Base-by-base conservation (phyloP, 2,888 invertebrate species). In the Spatulosminthurus flaviceps region DNA sequence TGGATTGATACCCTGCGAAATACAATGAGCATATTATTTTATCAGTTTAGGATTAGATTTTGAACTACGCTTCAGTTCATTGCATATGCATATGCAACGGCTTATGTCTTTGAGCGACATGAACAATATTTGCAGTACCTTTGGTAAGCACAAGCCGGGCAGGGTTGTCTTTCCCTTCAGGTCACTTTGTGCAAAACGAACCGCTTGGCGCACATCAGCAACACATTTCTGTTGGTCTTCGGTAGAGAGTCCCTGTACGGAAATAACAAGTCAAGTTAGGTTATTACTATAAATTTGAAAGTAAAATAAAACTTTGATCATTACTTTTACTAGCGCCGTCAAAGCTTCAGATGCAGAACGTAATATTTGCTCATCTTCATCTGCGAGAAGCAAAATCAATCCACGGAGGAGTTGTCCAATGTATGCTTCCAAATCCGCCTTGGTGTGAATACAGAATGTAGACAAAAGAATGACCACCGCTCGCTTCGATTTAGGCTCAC, bases 61-160 rank as follows among this genome's bases (percentile, higher is more conserved):
- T n/a, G n/a, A n/a, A n/a, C n/a, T n/a, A n/a, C n/a, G n/a, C n/a
- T n/a, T n/a, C n/a, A n/a, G n/a, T n/a, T n/a, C n/a, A n/a, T n/a
- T n/a, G n/a, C n/a, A n/a, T n/a, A n/a, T n/a, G n/a, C n/a, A n/a
- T n/a, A 43, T 64, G 29, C 19, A 74, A 22, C n/a, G 26, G 5
- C 51, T 29, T 74, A 2, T 28, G 22, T 26, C 5, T n/a, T 19
- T 19, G 24, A 22, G 28, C 7, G 9, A 26, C 28, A 28, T n/a
- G n/a, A n/a, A n/a, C n/a, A n/a, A n/a, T n/a, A 66, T 16, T 66
- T 11, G 22, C 16, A 51, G 81, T 82, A 91, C 93, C 90, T 97
- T 97, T 0, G 96, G 95, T 85, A 97, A 89, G 87, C 97, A 97
- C 88, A 98, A 96, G 16, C 97, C 98, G 16, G 97, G 97, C 84